A percentile compares a stretch with the other conserved stretches of the same genome.
Conservation (phyloP, 2,888 invertebrate genomes). For the Choristoneura rosaceana region DNA sequence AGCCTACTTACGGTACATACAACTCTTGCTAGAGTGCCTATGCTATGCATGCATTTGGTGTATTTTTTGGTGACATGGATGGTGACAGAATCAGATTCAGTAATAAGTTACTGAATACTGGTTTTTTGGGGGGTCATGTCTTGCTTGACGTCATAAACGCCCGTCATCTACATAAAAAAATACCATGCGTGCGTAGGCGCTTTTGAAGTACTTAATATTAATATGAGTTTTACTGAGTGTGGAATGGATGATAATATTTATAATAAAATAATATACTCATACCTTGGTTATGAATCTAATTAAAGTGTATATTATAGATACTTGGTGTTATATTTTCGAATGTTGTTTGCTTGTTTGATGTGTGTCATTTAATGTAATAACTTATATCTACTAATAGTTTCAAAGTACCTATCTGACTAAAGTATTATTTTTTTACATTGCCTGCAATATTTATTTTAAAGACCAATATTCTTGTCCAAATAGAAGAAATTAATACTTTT, state of each 20-base stretch:
- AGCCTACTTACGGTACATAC: too few relatives aligned
- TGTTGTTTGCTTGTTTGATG: not conserved
- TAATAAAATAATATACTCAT: too few relatives aligned
- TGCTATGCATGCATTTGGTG: too few relatives aligned
- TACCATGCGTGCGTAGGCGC: too few relatives aligned
- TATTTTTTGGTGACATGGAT: too few relatives aligned
- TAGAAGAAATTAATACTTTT: not conserved
- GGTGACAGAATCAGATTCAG: too few relatives aligned
- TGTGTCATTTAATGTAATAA: not conserved
- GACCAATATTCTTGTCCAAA: not conserved
- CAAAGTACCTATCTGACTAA: not conserved
- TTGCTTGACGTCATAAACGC: too few relatives aligned
- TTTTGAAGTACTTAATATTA: too few relatives aligned
- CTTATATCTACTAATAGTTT: not conserved
- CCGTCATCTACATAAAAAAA: too few relatives aligned
- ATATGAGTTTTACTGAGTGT: not conserved
- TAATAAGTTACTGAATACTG: too few relatives aligned
- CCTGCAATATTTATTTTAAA: not conserved
- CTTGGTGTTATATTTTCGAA: not conserved
- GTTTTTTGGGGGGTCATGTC: too few relatives aligned
- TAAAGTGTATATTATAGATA: not conserved
- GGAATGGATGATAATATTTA: not conserved
- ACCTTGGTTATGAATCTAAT: not conserved
- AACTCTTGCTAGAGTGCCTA: too few relatives aligned
- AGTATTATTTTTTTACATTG: not conserved